phyloP scores from a whole-genome alignment of 2,113 vertebrate genomes.

The Protobothrops mucrosquamatus region DNA sequence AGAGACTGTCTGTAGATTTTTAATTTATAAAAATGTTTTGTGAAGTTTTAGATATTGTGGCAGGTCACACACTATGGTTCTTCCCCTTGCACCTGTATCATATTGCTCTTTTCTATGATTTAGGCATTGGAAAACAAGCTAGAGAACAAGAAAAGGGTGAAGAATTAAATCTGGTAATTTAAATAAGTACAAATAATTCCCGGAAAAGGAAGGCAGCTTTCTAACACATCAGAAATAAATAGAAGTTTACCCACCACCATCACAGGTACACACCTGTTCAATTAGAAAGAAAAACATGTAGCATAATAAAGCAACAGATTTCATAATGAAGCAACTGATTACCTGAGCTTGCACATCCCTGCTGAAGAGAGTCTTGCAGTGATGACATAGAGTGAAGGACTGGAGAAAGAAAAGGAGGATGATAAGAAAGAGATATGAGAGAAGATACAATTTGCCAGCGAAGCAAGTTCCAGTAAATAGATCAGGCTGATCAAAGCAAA shows the following conservation, averaged over 20 bases:
- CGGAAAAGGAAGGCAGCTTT: constrained; percentile 26
- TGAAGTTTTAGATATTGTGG: not conserved
- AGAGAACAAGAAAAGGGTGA: constrained; percentile 40
- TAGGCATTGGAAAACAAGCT: not conserved
- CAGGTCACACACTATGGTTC: not conserved
- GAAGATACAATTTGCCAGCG: not conserved
- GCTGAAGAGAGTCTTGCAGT: constrained; percentile 77
- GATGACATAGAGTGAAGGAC: constrained; percentile 75
- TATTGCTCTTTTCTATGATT: not conserved
- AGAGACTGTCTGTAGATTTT: not conserved
- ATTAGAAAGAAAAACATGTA: constrained; percentile 13
- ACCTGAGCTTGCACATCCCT: constrained; percentile 83
- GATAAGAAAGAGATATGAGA: constrained; percentile 56
- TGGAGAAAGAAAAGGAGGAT: constrained; percentile 67
- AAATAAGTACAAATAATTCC: not conserved
- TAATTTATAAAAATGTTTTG: not conserved
- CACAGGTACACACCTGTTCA: not conserved
- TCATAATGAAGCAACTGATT: constrained; percentile 60
- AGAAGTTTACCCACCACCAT: constrained; percentile 22
- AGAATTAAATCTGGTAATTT: constrained; percentile 50
- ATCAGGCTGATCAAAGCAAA: not conserved
- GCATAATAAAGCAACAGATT: constrained; percentile 45
- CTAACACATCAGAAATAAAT: constrained; percentile 22
- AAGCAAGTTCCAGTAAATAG: not conserved
- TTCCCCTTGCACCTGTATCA: not conserved